Evolutionary conservation across 2,888 invertebrate species (phyloP).

Genomic region (Cactoblastis cactorum): DNA sequence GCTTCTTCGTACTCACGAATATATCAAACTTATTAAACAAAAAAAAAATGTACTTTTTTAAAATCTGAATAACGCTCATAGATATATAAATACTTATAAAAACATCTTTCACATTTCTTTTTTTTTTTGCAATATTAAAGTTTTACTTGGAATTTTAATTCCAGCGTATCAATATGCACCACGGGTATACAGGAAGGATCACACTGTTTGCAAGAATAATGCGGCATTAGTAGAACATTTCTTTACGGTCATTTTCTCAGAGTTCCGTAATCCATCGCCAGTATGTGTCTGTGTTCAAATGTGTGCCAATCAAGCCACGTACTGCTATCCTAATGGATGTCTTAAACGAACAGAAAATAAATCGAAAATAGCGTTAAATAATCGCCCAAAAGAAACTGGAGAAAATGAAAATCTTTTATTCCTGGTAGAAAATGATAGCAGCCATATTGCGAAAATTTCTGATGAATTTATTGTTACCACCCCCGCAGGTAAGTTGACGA

Average conservation of each 20-base stretch:
- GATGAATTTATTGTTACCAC: not conserved
- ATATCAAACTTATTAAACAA: too few species aligned
- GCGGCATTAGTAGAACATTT: conserved; percentile 52
- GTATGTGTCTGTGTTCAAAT: conserved; percentile 63
- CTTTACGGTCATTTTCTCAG: conserved; percentile 58
- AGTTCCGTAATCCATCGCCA: conserved; percentile 53
- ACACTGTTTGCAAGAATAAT: conserved; percentile 29
- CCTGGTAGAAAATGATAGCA: not conserved
- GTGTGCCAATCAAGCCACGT: conserved; percentile 54
- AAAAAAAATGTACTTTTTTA: too few species aligned
- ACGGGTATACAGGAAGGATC: conserved; percentile 15
- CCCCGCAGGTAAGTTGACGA: not conserved
- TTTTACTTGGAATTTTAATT: too few species aligned
- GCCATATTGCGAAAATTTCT: not conserved
- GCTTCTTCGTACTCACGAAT: too few species aligned
- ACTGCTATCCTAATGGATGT: conserved; percentile 66
- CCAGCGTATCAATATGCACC: not conserved
- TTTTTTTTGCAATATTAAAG: too few species aligned
- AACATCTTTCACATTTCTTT: too few species aligned
- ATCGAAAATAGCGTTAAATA: too few species aligned
- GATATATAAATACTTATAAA: too few species aligned
- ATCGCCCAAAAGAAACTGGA: too few species aligned
- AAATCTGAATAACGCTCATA: too few species aligned
- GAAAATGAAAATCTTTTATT: conserved; percentile 29
- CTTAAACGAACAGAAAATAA: conserved; percentile 37